Evolutionary conservation across 2,888 invertebrate species (phyloP).

Genomic region (Drosophila quinaria): DNA sequence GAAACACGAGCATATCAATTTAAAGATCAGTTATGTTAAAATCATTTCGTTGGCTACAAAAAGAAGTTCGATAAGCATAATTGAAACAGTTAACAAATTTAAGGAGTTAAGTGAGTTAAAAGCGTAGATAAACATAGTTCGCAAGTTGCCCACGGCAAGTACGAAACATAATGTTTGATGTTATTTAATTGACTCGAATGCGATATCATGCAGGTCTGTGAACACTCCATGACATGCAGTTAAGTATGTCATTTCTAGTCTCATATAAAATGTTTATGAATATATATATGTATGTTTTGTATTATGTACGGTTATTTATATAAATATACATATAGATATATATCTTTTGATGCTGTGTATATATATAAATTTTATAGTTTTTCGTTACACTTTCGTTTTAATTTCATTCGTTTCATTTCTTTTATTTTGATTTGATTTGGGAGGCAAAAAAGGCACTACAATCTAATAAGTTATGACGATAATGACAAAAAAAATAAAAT

Average conservation of each 20-base stretch:
- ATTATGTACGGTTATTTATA: conserved; percentile 21
- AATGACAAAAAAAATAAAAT: conserved; percentile 28
- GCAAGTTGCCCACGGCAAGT: conserved; percentile 25
- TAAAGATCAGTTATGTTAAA: conserved; percentile 33
- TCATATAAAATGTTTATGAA: conserved; percentile 48
- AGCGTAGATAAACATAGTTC: conserved; percentile 30
- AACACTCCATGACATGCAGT: conserved; percentile 38
- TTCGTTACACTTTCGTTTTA: conserved; percentile 50
- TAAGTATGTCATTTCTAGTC: conserved; percentile 31
- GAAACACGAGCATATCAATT: conserved; percentile 18
- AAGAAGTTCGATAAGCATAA: conserved; percentile 20
- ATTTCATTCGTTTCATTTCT: conserved; percentile 34
- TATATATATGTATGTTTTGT: conserved; percentile 31
- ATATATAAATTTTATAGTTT: conserved; percentile 66
- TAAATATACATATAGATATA: conserved; percentile 28
- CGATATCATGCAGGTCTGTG: conserved; percentile 29
- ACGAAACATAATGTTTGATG: conserved; percentile 26
- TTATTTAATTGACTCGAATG: conserved; percentile 69
- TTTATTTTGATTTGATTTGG: conserved; percentile 58
- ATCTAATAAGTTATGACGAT: conserved; percentile 79
- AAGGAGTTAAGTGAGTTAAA: conserved; percentile 30
- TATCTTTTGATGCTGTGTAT: conserved; percentile 26
- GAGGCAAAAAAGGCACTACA: conserved; percentile 84
- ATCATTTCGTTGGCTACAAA: conserved; percentile 37
- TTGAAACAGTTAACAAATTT: conserved; percentile 26